Percentiles rank a stretch among this genome's conserved stretches.
Evolutionary conservation across 2,113 vertebrate species (phyloP).

Genomic region (Struthidea cinerea): DNA sequence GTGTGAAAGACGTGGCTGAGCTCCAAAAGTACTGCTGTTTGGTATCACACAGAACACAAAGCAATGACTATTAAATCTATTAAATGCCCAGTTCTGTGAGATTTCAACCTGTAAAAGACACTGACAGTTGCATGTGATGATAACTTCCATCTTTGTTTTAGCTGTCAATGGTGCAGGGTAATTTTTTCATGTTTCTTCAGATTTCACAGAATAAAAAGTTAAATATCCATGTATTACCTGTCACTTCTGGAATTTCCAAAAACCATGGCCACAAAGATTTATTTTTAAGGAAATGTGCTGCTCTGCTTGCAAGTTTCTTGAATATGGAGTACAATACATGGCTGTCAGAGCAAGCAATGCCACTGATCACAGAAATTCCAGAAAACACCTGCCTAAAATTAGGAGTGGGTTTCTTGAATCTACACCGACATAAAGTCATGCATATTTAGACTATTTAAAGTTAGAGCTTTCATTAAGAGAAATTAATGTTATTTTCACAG

Average conservation of each 20-base stretch:
- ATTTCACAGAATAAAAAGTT: not conserved
- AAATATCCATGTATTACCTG: not conserved
- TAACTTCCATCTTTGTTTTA: not conserved
- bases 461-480: not conserved
- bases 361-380: not conserved
- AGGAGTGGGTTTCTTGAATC: not conserved
- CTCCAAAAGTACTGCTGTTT: not conserved
- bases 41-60: not conserved
- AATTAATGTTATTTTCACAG: not conserved
- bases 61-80: not conserved
- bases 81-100: not conserved
- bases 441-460: not conserved
- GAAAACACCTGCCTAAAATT: not conserved
- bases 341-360: not conserved
- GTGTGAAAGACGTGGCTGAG: not conserved
- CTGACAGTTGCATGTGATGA: not conserved
- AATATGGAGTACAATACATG: not conserved
- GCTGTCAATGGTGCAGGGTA: not conserved
- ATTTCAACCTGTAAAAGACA: not conserved
- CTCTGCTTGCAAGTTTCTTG: not conserved
- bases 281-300: not conserved
- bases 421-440: not conserved
- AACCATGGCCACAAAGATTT: not conserved
- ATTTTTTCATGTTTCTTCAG: not conserved
- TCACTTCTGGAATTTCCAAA: not conserved